phyloP scores from a whole-genome alignment of 2,113 vertebrate species.

The Percina caprodes region DNA sequence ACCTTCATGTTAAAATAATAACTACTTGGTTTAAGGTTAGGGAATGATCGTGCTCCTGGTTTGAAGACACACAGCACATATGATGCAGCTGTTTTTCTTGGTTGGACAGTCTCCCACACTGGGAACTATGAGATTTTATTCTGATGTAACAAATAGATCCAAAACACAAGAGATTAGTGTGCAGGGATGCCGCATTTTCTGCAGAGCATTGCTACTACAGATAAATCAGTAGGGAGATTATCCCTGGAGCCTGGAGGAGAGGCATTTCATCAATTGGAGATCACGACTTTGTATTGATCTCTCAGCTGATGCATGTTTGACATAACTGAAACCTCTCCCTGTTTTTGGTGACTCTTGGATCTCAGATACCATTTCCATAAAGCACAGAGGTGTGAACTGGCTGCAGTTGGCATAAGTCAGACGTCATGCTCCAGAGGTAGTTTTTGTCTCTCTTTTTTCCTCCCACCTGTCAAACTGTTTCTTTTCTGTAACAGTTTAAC shows the following conservation, averaged over 20 bases:
- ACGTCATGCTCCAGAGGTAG: constrained; percentile 31
- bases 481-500: constrained; percentile 25
- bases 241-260: constrained; percentile 61
- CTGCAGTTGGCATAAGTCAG: constrained; percentile 21
- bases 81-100: neutral
- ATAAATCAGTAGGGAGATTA: constrained; percentile 80
- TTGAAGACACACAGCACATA: neutral
- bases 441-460: neutral
- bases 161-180: constrained; percentile 30
- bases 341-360: constrained; percentile 57
- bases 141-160: constrained; percentile 1
- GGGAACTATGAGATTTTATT: neutral
- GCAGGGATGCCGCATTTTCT: constrained; percentile 55
- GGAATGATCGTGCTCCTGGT: neutral
- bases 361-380: constrained; percentile 60
- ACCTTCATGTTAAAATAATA: neutral
- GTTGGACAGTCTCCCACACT: neutral
- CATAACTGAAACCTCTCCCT: constrained; percentile 65
- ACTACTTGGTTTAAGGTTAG: neutral
- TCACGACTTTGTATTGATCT: constrained; percentile 80
- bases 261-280: constrained; percentile 82
- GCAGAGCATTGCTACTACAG: constrained; percentile 61
- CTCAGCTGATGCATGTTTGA: constrained; percentile 69
- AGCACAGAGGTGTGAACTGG: constrained; percentile 42
- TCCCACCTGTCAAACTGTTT: constrained; percentile 31